Evolutionary conservation across 2,113 vertebrate species (phyloP), one percentile per base, ranked within the genome.

Genomic region (Hypomesus transpacificus): DNA sequence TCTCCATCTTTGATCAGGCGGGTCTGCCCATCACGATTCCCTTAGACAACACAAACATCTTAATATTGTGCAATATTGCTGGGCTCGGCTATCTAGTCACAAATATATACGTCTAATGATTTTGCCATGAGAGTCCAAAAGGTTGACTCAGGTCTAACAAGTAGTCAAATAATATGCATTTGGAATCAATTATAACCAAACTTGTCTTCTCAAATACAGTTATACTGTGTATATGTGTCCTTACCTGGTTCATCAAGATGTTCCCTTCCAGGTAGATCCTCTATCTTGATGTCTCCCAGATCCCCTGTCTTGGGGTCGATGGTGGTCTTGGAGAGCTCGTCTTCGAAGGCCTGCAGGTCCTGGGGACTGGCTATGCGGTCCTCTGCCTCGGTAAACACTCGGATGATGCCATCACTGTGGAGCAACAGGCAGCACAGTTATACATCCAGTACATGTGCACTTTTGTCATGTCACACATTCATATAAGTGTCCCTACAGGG

Each of bases 231-330:
- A 1, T 14, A 3, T 60, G 22, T 24, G 26, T 61, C 4, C 4
- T 28, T 61, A 97, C 97, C 97, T 69, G 94, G 92, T 79, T 99
- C 96, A 46, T 92, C 70, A 3, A 99, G 93, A 85, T 98, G 96
- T 66, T 98, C 96, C 82, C 71, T 94, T 81, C 97, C 97, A 84
- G 97, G 96, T 81, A 99, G 93, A 1, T 99, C 94, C 70, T 95
- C 93, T 59, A 92, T 63, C 75, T 93, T 94, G 77, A 99, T 96
- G 77, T 97, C 95, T 14, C 97, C 97, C 53, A 99, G 88, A 75
- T 99, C 96, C 28, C 94, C 95, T 1, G 94, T 96, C 89, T 97
- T 97, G 53, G 95, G 92, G 79, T 99, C 95, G 70, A 99, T 98
- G 3, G 93, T 95, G 75, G 94, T 81, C 86, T 94, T 95, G 60